phyloP scores from a whole-genome alignment of 2,113 vertebrate species.

The Scalopus aquaticus region DNA sequence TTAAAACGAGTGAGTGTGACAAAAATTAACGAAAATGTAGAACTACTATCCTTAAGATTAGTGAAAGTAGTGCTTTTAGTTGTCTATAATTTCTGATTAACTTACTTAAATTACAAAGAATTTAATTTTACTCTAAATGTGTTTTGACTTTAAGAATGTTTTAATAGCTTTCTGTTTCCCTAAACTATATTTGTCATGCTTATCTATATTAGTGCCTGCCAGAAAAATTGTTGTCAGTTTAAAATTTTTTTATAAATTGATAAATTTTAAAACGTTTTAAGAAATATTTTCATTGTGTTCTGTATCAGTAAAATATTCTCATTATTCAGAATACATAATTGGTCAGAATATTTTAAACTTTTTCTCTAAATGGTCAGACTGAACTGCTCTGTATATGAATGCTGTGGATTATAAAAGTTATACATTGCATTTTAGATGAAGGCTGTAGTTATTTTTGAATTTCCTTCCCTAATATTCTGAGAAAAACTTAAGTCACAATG shows the following conservation, averaged over 20 bases:
- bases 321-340: background rate
- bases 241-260: background rate
- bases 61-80: background rate
- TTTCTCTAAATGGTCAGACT: background rate
- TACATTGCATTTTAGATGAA: background rate
- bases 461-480: background rate
- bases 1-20: background rate
- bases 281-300: background rate
- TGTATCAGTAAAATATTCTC: background rate
- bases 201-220: background rate
- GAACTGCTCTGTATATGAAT: background rate
- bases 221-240: background rate
- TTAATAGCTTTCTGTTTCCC: background rate
- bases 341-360: background rate
- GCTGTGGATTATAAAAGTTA: background rate
- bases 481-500: constrained; percentile 9
- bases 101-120: background rate
- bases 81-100: background rate
- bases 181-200: background rate
- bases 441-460: background rate
- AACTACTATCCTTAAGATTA: background rate
- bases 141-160: background rate
- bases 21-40: background rate
- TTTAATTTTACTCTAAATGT: background rate
- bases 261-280: background rate